Percentiles rank a stretch among this genome's conserved stretches.
Evolutionary conservation across 2,113 vertebrate genomes (phyloP).

Genomic region (Pedionomus torquatus): DNA sequence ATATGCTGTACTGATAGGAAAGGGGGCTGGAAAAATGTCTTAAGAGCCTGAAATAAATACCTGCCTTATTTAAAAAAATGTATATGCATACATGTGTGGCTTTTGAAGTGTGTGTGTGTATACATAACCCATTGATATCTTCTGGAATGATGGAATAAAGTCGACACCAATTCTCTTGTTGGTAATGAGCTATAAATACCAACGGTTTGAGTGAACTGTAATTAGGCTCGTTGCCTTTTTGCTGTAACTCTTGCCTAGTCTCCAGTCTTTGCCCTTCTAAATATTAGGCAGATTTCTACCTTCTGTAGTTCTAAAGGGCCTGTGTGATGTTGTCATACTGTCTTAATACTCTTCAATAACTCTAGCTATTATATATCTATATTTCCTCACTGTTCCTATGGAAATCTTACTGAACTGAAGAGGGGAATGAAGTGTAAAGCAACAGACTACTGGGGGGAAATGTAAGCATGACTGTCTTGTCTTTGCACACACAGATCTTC

Average conservation of each 20-base stretch:
- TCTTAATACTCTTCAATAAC: neutral
- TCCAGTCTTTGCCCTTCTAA: neutral
- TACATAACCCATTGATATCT: neutral
- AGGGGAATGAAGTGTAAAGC: neutral
- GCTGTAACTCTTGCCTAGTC: neutral
- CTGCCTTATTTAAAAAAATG: conserved; percentile 20
- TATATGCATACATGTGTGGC: neutral
- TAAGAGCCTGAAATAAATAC: conserved; percentile 5
- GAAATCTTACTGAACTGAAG: neutral
- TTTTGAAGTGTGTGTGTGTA: neutral
- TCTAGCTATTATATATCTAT: neutral
- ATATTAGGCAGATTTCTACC: neutral
- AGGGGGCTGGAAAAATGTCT: neutral
- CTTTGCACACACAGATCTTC: neutral
- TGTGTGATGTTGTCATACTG: neutral
- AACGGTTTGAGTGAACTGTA: neutral
- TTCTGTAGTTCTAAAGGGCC: neutral
- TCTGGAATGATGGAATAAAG: neutral
- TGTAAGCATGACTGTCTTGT: conserved; percentile 3
- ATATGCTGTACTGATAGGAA: neutral
- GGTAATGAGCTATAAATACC: neutral
- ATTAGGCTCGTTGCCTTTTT: neutral
- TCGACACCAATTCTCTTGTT: neutral
- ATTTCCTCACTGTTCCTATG: neutral
- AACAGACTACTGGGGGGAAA: neutral